Evolutionary conservation across 2,888 invertebrate species (phyloP).

Genomic region (Dolomedes plantarius): DNA sequence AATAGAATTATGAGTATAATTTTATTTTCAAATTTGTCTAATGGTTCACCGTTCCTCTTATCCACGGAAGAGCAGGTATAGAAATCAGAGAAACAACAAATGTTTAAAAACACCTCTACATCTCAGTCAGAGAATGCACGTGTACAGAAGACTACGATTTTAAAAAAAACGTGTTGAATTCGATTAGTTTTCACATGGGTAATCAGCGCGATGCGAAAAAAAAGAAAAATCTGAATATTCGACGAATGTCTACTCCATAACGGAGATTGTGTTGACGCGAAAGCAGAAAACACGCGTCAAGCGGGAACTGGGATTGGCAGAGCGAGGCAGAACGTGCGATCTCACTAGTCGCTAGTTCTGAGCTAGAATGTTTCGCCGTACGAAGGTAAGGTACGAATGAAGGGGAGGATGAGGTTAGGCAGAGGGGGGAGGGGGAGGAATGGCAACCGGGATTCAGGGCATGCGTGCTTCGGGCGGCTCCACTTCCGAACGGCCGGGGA

Average conservation of each 20-base stretch:
- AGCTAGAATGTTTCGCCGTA: slow-evolving; percentile 16
- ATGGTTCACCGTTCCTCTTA: background rate
- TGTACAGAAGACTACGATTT: background rate
- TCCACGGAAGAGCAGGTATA: slow-evolving; percentile 26
- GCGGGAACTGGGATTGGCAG: background rate
- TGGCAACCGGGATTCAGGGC: slow-evolving; percentile 24
- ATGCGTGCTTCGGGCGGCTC: slow-evolving; percentile 47
- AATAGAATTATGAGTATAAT: background rate
- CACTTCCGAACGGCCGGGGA: slow-evolving; percentile 45
- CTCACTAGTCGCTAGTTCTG: slow-evolving; percentile 9
- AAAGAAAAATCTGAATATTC: background rate
- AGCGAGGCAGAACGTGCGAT: background rate
- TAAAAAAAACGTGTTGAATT: slow-evolving; percentile 11
- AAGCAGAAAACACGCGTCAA: background rate
- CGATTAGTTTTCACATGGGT: background rate
- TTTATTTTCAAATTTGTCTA: background rate
- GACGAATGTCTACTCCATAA: background rate
- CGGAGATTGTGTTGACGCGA: background rate
- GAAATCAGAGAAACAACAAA: background rate
- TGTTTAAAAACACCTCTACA: slow-evolving; percentile 42
- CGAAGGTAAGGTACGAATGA: slow-evolving; percentile 29
- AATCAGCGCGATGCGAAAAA: background rate
- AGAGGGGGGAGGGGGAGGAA: slow-evolving; percentile 21
- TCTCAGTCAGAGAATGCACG: slow-evolving; percentile 26
- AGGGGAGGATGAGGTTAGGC: slow-evolving; percentile 13